Evolutionary conservation across 2,888 invertebrate genomes (phyloP).

Genomic region (Zonitis immaculata): DNA sequence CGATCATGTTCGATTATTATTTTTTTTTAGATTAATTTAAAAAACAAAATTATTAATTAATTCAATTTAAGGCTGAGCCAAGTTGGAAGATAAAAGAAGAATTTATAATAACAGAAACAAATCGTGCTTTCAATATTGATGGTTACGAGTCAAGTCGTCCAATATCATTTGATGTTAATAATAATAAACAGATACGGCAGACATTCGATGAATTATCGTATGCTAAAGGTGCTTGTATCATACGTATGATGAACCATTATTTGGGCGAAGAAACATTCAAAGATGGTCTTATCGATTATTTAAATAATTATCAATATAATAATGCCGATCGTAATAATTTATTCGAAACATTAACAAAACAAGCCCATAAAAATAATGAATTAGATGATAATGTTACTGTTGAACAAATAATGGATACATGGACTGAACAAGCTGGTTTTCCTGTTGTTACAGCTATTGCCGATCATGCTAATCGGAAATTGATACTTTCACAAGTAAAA

Average conservation of each 20-base stretch:
- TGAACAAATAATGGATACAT: slow-evolving; percentile 61
- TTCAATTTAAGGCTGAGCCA: no score
- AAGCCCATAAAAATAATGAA: slow-evolving; percentile 47
- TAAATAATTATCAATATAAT: slow-evolving; percentile 52
- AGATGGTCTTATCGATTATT: slow-evolving; percentile 52
- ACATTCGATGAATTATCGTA: slow-evolving; percentile 72
- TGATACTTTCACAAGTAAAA: slow-evolving; percentile 47
- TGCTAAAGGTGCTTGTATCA: slow-evolving; percentile 65
- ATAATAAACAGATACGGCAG: slow-evolving; percentile 59
- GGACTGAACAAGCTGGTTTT: slow-evolving; percentile 65
- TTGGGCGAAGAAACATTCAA: slow-evolving; percentile 60
- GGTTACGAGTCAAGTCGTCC: slow-evolving; percentile 60
- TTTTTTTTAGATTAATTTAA: neutral
- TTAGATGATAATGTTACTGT: slow-evolving; percentile 49
- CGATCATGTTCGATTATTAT: slow-evolving; percentile 53
- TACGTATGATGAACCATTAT: slow-evolving; percentile 68
- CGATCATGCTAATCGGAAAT: slow-evolving; percentile 43
- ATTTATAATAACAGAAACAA: slow-evolving; percentile 53
- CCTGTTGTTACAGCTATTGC: slow-evolving; percentile 58
- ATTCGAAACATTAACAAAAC: slow-evolving; percentile 61
- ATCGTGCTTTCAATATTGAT: slow-evolving; percentile 57
- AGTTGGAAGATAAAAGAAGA: slow-evolving; percentile 58
- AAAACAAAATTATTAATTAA: no score
- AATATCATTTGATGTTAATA: slow-evolving; percentile 59
- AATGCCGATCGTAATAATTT: slow-evolving; percentile 65